Percentiles rank a stretch among this genome's conserved stretches.
Conservation (phyloP, 2,797 vertebrate genomes). For the Synaphobranchus kaupii region DNA sequence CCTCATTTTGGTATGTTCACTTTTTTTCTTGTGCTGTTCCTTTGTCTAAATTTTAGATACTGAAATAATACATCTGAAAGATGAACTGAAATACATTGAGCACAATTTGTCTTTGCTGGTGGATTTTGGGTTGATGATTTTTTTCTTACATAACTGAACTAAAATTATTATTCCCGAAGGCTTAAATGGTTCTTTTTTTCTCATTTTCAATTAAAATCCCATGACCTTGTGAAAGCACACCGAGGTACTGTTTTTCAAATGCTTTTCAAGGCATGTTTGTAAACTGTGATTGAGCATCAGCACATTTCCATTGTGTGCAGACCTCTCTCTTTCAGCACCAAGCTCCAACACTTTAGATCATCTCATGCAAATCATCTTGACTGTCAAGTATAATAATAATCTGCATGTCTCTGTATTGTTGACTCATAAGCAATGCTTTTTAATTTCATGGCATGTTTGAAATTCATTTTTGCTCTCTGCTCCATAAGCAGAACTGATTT, state of each 20-base stretch:
- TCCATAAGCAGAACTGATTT: conserved; percentile 29
- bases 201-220: background rate
- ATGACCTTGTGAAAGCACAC: conserved; percentile 6
- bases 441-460: conserved; percentile 30
- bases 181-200: conserved; percentile 3
- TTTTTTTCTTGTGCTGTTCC: background rate
- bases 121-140: background rate
- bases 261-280: background rate
- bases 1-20: background rate
- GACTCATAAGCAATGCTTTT: conserved; percentile 12
- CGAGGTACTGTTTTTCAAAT: conserved; percentile 17
- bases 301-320: background rate
- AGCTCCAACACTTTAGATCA: conserved; percentile 12
- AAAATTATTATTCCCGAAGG: background rate
- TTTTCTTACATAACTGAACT: background rate
- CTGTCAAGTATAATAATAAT: conserved; percentile 25
- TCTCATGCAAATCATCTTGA: conserved; percentile 23
- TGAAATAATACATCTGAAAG: background rate
- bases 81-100: background rate
- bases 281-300: conserved; percentile 1
- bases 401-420: conserved; percentile 24
- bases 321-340: background rate
- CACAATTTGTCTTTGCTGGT: background rate
- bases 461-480: conserved; percentile 20
- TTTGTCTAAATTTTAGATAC: background rate